Evolutionary conservation across 2,113 vertebrate species (phyloP), one percentile per base, ranked within the genome.

Genomic region (Pangasianodon gigas): DNA sequence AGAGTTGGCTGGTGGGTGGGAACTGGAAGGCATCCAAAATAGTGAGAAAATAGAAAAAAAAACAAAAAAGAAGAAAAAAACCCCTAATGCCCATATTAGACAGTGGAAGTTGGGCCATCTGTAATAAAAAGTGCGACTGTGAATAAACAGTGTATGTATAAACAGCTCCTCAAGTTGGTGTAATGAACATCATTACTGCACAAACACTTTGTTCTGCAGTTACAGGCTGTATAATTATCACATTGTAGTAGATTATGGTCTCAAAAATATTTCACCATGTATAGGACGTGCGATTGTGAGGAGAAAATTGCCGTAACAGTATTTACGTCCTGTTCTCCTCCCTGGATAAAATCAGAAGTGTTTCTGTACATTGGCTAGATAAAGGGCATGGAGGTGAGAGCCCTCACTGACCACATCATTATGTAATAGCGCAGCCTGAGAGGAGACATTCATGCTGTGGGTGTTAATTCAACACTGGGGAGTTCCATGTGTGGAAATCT

Each of bases 381-480:
- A 2, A 46, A 84, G 56, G 82, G 82, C 56, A 60, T 2, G 2
- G 37, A 44, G 82, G 56, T 62, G 37, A 84, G 58, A 46, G 82
- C 14, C 82, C 37, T 84, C 5, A 29, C 82, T 84, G 82, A 62
- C 82, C 82, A 26, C 58, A 46, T 60, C 24, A 62, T 84, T 84
- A 46, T 84, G 41, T 60, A 82, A 82, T 8, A 44, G 82, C 6
- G 56, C 82, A 62, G 58, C 11, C 56, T 0, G 37, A 84, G 54
- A 62, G 82, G 13, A 84, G 21, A 46, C 82, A 11, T 44, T 46
- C 82, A 84, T 16, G 41, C 56, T 62, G 82, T 62, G 82, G 82
- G 82, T 84, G 82, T 84, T 62, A 84, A 84, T 62, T 84, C 56
- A 84, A 84, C 82, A 62, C 37, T 29, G 3, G 37, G 82, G 37